A percentile compares a stretch with the other conserved stretches of the same genome.
phyloP scores from a whole-genome alignment of 2,888 invertebrate species.

The Pteria penguin region DNA sequence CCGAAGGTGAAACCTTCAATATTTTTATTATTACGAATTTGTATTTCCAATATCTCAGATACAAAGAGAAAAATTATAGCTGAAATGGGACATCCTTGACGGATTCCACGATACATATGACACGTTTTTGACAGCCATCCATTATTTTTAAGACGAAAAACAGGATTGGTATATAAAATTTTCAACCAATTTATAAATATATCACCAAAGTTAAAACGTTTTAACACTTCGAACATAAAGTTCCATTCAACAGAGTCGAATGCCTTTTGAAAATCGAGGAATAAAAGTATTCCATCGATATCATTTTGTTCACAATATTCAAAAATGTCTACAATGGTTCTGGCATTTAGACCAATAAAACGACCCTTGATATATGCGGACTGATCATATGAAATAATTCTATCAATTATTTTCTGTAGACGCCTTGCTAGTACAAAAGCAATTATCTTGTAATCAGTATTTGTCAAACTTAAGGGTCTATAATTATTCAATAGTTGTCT shows the following conservation, averaged over 20 bases:
- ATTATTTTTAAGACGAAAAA: not conserved
- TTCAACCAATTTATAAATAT: slow-evolving; percentile 4
- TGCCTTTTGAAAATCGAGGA: not conserved
- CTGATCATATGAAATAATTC: not conserved
- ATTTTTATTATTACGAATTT: no score
- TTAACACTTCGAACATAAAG: not conserved
- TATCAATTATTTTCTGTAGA: not conserved
- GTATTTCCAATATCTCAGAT: no score
- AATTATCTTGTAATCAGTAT: not conserved
- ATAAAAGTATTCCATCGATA: not conserved
- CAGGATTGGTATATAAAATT: not conserved
- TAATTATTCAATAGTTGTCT: not conserved
- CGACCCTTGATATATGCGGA: not conserved
- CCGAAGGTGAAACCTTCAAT: no score
- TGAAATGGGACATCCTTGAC: no score
- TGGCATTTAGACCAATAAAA: slow-evolving; percentile 4
- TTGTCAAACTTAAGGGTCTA: not conserved
- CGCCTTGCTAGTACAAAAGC: not conserved
- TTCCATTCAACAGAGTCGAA: slow-evolving; percentile 12
- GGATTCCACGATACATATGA: no score
- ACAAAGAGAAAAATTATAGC: no score
- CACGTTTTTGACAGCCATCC: no score
- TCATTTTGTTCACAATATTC: not conserved
- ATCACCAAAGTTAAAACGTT: slow-evolving; percentile 1
- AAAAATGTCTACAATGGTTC: not conserved